Evolutionary conservation across 2,888 invertebrate genomes (phyloP), one percentile per base, ranked within the genome.

Genomic region (Lamellibrachia columna): DNA sequence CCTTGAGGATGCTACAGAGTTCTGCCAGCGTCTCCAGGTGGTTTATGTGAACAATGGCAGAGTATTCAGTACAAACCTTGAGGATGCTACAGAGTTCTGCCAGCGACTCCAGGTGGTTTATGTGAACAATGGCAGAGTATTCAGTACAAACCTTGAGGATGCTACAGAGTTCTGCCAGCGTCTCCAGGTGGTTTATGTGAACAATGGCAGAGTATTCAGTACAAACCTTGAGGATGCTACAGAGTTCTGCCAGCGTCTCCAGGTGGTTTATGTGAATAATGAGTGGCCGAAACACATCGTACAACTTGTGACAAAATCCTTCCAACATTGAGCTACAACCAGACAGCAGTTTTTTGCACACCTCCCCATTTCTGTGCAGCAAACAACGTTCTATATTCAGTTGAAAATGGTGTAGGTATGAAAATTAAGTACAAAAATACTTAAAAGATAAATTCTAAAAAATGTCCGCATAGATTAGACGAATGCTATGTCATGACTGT

Each of bases 21-120:
- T 99, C 99, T 0, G 99, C 98, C 53, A 99, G 97, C 0, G 99
- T 99, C 97, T 99, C 99, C 96, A 99, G 97, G 96, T 99, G 99
- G 96, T 99, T 99, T 93, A 99, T 98, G 96, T 40, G 40, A 1
- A 40, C 40, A 40, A 40, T 40, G 40, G 40, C 40, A 40, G 40
- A 40, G 40, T 40, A 40, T 40, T 40, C 40, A 40, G 40, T 40
- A 40, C 40, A 40, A 40, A 40, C 40, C 40, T 40, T 97, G 90
- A 99, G 97, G 94, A 99, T 99, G 90, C 98, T 98, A 96, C 99
- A 99, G 92, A 99, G 98, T 96, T 99, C 99, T 0, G 99, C 98
- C 53, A 99, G 97, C 0, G 99, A 99, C 97, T 99, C 99, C 96
- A 99, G 97, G 96, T 99, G 99, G 96, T 99, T 99, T 93, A 99